A percentile compares a stretch with the other conserved stretches of the same genome.
Evolutionary conservation across 1,140 invertebrate genomes (phyloP).

Genomic region (Bombus confusus): DNA sequence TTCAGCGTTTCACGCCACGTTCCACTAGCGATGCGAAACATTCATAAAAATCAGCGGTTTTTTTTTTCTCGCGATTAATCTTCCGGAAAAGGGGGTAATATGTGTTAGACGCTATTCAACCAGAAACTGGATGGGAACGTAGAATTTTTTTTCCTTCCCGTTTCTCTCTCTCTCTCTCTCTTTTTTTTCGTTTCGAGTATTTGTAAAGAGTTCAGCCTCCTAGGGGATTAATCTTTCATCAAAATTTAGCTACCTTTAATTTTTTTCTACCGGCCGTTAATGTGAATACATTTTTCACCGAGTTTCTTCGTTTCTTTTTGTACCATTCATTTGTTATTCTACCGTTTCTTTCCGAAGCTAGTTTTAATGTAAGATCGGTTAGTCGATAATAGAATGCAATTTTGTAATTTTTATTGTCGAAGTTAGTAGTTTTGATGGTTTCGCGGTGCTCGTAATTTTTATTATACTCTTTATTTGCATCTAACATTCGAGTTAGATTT

Average conservation of each 20-base stretch:
- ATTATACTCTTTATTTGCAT: too few relatives aligned
- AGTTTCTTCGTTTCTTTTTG: too few relatives aligned
- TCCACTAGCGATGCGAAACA: conserved; percentile 6
- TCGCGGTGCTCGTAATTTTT: too few relatives aligned
- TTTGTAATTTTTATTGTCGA: too few relatives aligned
- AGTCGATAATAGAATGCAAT: too few relatives aligned
- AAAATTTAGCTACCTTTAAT: not conserved
- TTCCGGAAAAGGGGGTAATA: not conserved
- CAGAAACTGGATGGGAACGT: not conserved
- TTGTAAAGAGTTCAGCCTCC: not conserved
- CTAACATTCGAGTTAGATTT: too few relatives aligned
- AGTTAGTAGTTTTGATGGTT: too few relatives aligned
- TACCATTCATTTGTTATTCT: not conserved
- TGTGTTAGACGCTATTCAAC: conserved; percentile 3
- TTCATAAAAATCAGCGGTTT: not conserved
- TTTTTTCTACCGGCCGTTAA: not conserved
- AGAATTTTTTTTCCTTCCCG: not conserved
- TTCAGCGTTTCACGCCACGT: conserved; percentile 27
- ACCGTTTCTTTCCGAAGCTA: too few relatives aligned
- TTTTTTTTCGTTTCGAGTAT: not conserved
- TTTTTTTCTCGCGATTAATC: conserved; percentile 11
- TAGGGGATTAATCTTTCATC: not conserved
- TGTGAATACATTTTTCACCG: too few relatives aligned
- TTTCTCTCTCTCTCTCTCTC: not conserved
- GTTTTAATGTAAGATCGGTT: not conserved